phyloP scores from a whole-genome alignment of 2,888 invertebrate species.

The Clitarchus hookeri region DNA sequence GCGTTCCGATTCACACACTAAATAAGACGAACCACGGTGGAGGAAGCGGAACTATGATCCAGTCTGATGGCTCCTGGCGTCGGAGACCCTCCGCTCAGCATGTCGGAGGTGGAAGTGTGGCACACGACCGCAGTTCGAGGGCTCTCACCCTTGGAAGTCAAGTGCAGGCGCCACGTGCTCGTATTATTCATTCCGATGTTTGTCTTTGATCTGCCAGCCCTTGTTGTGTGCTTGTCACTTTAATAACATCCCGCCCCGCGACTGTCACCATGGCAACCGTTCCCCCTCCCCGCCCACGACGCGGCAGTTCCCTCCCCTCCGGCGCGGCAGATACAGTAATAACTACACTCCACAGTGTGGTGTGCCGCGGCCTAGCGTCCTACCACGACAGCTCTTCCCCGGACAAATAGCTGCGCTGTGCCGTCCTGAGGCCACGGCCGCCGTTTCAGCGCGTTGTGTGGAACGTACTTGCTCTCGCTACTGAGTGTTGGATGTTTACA shows the following conservation, averaged over 20 bases:
- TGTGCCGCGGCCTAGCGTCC: background rate
- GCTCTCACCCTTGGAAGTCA: background rate
- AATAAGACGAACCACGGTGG: too few relatives aligned
- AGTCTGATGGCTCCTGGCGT: too few relatives aligned
- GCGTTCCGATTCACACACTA: too few relatives aligned
- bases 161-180: slow-evolving; percentile 9
- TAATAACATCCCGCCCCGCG: slow-evolving; percentile 8
- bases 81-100: background rate
- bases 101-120: background rate
- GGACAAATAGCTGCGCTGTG: background rate
- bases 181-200: slow-evolving; percentile 14
- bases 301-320: background rate
- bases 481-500: too few relatives aligned
- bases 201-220: slow-evolving; percentile 10
- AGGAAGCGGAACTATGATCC: too few relatives aligned
- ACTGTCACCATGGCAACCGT: background rate
- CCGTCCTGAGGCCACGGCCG: too few relatives aligned
- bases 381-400: background rate
- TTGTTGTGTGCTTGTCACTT: slow-evolving; percentile 14
- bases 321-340: background rate
- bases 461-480: too few relatives aligned
- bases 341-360: background rate
- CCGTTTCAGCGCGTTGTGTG: too few relatives aligned
- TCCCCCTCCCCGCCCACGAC: background rate
- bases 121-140: background rate